These are phyloP conservation scores for Agrotis segetum DNA, from an alignment of 2,888 invertebrate species.

Conservation along the genomic window DNA sequence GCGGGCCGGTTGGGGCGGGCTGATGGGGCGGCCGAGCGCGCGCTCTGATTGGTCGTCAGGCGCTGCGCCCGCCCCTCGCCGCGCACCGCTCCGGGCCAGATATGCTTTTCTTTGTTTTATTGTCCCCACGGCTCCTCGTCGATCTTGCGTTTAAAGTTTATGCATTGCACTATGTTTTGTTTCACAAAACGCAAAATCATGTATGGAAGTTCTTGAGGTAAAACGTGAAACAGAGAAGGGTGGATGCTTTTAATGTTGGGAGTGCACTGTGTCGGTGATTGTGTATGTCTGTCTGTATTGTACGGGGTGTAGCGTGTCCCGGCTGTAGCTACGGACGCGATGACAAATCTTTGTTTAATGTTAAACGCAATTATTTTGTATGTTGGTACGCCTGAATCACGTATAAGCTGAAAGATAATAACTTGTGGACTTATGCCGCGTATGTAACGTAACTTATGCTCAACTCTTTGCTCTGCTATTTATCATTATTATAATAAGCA, in stretches of 20 bases:
- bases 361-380: conserved; percentile 49
- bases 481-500: neutral
- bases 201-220: conserved; percentile 88
- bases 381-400: conserved; percentile 24
- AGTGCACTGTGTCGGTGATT: conserved; percentile 78
- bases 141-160: conserved; percentile 91
- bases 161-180: conserved; percentile 90
- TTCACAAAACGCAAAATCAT: conserved; percentile 88
- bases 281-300: conserved; percentile 63
- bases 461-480: conserved; percentile 18
- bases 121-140: conserved; percentile 90
- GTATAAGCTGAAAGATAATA: conserved; percentile 24
- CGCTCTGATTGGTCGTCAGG: conserved; percentile 68
- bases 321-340: conserved; percentile 34
- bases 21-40: conserved; percentile 70
- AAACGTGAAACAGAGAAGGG: conserved; percentile 81
- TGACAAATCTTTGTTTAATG: conserved; percentile 55
- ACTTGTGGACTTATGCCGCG: conserved; percentile 27
- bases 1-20: conserved; percentile 73
- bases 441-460: too few species aligned
- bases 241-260: conserved; percentile 74
- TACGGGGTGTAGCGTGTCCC: conserved; percentile 17
- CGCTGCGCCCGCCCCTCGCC: conserved; percentile 65
- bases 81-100: conserved; percentile 83
- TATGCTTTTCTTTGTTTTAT: conserved; percentile 90